Base-by-base conservation (phyloP, 2,888 invertebrate species). In the Epinotia brunnichana region DNA sequence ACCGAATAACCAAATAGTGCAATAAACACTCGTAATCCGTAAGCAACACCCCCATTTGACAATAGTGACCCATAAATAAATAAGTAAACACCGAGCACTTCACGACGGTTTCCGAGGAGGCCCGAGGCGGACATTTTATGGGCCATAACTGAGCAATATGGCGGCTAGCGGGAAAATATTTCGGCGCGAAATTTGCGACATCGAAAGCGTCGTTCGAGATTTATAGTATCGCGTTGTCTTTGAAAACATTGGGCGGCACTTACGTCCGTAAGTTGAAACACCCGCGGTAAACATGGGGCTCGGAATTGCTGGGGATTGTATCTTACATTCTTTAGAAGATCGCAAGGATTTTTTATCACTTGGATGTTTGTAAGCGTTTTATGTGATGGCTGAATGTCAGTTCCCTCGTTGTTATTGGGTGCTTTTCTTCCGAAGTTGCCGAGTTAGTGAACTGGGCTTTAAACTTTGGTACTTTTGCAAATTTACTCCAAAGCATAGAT, bases 101-200 rank as follows among this genome's bases (percentile, higher is more conserved):
- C 73, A 69, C 73, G 73, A 73, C 63, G 57, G 73, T 69, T 73
- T 41, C 73, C 73, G 73, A 73, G 24, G 62, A 73, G 68, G 51
- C 73, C 73, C 73, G 73, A 73, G 57, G 62, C 68, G 74, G 74
- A 63, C 77, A 75, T 69, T 77, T 79, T 79, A 77, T 77, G 74
- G 77, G 41, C 75, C 75, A 76, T 78, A 77, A 78, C 77, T 71
- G 73, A 70, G 70, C 75, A 76, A 77, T 75, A 78, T 77, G 77
- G 77, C 76, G 75, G 76, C 64, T 70, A 74, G 68, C 73, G 73
- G 57, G 73, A 73, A 69, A 74, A 76, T 72, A 73, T 74, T 74
- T 74, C 61, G 71, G 64, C 63, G 74, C 64, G 74, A 75, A 74
- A 75, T 76, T 75, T 74, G 74, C 70, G 73, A 70, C 73, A 63